Conservation (phyloP, 2,888 invertebrate species). For the Melanostoma scalare region DNA sequence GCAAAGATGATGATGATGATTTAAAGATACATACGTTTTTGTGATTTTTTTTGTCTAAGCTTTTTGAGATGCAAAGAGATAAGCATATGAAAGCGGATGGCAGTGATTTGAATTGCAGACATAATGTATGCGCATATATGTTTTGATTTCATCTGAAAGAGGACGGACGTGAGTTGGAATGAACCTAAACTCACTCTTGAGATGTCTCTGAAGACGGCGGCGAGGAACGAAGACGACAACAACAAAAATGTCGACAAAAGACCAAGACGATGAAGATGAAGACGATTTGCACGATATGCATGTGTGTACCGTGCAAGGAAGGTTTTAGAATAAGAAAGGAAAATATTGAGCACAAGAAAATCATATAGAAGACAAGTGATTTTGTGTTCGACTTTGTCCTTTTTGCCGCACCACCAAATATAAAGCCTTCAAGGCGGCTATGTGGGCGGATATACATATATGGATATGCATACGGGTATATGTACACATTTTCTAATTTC, state of each 20-base stretch:
- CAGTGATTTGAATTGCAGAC: conserved; percentile 73
- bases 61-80: conserved; percentile 66
- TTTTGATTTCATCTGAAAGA: conserved; percentile 64
- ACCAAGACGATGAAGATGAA: conserved; percentile 18
- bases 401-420: conserved; percentile 11
- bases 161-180: conserved; percentile 22
- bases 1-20: conserved; percentile 56
- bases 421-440: conserved; percentile 26
- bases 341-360: conserved; percentile 21
- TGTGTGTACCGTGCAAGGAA: conserved; percentile 10
- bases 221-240: conserved; percentile 48
- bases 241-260: conserved; percentile 32
- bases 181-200: conserved; percentile 56
- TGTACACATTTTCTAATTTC: conserved; percentile 5
- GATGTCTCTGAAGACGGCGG: conserved; percentile 29
- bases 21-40: conserved; percentile 57
- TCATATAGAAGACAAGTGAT: conserved; percentile 61
- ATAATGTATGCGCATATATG: conserved; percentile 72
- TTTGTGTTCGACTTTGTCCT: conserved; percentile 44
- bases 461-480: background rate
- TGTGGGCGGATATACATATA: background rate
- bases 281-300: conserved; percentile 48
- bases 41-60: conserved; percentile 13
- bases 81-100: conserved; percentile 71
- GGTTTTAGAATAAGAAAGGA: conserved; percentile 8